Percentiles rank a stretch among this genome's conserved stretches.
Evolutionary conservation across 2,797 vertebrate genomes (phyloP).

Genomic region (Eutrigla gurnardus): DNA sequence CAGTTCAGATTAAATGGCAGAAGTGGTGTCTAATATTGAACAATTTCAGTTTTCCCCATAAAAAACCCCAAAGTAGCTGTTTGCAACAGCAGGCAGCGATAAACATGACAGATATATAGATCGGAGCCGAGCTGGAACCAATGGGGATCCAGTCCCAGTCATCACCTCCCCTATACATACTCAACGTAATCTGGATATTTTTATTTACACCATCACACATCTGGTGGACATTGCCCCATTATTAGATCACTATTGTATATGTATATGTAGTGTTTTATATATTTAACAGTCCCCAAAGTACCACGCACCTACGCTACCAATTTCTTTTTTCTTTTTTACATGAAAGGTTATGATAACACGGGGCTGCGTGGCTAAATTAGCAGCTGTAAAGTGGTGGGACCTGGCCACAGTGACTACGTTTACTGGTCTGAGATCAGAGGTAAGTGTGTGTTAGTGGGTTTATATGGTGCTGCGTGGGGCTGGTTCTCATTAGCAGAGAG

Average conservation of each 20-base stretch:
- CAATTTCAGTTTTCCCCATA: conserved; percentile 31
- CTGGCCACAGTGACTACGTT: conserved; percentile 70
- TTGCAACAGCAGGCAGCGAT: conserved; percentile 41
- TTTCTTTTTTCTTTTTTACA: conserved; percentile 54
- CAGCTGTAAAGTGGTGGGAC: conserved; percentile 71
- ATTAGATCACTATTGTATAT: conserved; percentile 51
- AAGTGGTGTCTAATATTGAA: conserved; percentile 45
- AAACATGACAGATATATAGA: conserved; percentile 53
- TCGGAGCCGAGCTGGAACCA: conserved; percentile 35
- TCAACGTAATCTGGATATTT: conserved; percentile 48
- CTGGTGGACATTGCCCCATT: conserved; percentile 65
- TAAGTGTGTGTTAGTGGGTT: conserved; percentile 76
- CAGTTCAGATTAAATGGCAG: conserved; percentile 7
- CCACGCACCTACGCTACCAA: conserved; percentile 49
- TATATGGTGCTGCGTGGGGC: conserved; percentile 72
- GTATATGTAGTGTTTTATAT: conserved; percentile 52
- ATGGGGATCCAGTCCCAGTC: background rate
- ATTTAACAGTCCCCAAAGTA: conserved; percentile 65
- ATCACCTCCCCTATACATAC: conserved; percentile 16
- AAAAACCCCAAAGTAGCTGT: conserved; percentile 47
- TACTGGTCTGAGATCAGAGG: conserved; percentile 82
- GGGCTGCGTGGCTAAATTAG: conserved; percentile 57
- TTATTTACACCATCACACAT: conserved; percentile 66
- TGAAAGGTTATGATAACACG: conserved; percentile 77
- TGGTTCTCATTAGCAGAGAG: conserved; percentile 79